These are phyloP conservation scores for Drosophila siamana DNA, from an alignment of 2,888 invertebrate species.

Conservation along the genomic window DNA sequence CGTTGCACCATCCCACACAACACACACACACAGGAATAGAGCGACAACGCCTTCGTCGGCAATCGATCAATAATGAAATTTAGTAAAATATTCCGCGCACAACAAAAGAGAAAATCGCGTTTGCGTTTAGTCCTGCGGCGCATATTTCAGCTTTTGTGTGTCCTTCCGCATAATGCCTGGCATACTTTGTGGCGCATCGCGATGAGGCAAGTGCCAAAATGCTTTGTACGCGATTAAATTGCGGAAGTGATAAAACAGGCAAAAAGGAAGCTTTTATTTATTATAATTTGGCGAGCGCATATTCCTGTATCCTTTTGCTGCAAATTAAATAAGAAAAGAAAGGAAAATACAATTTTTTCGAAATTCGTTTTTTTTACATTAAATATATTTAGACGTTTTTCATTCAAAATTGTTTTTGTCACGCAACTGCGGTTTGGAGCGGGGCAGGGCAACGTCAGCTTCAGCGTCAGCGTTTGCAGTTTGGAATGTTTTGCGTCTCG, in stretches of 20 bases:
- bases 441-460: constrained; percentile 6
- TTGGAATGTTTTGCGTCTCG: constrained; percentile 58
- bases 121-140: constrained; percentile 57
- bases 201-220: constrained; percentile 46
- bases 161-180: constrained; percentile 44
- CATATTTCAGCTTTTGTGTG: constrained; percentile 32
- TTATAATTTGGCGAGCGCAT: constrained; percentile 21
- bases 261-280: constrained; percentile 37
- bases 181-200: constrained; percentile 55
- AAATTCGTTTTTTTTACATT: constrained; percentile 68
- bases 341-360: constrained; percentile 41
- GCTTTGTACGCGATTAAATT: constrained; percentile 61
- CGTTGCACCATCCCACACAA: constrained; percentile 35
- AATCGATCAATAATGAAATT: constrained; percentile 77
- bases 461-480: constrained; percentile 42
- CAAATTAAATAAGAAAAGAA: constrained; percentile 7
- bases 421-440: constrained; percentile 34
- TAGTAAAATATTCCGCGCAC: constrained; percentile 60
- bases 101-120: constrained; percentile 41
- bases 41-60: not conserved
- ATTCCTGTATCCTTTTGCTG: constrained; percentile 13
- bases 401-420: constrained; percentile 71
- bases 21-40: not conserved
- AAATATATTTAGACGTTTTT: constrained; percentile 80
- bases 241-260: constrained; percentile 66